Conservation (phyloP, 2,113 vertebrate genomes). For the Genyomyrus donnyi region DNA sequence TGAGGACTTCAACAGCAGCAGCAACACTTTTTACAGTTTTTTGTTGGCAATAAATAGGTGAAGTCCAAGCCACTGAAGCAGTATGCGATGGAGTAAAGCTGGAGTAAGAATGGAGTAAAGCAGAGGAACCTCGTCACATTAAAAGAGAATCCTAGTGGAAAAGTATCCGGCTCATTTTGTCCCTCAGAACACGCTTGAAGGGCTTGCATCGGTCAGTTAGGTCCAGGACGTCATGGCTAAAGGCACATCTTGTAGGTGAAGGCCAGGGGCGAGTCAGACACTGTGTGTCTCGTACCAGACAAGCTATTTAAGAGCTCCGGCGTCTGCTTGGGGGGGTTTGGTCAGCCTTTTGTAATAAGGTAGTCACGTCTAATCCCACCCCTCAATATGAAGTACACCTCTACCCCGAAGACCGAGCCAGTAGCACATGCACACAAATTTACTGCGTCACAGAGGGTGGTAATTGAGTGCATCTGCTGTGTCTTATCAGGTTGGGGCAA, state of each 20-base stretch:
- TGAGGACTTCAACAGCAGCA: neutral
- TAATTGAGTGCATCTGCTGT: conserved; percentile 21
- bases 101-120: neutral
- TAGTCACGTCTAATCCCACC: conserved; percentile 22
- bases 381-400: conserved; percentile 17
- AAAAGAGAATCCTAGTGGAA: neutral
- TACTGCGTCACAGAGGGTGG: conserved; percentile 15
- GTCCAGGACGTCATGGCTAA: neutral
- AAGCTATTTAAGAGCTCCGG: conserved; percentile 20
- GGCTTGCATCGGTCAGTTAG: neutral
- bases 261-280: conserved; percentile 4
- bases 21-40: neutral
- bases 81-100: neutral
- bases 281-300: neutral
- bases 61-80: neutral
- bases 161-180: neutral
- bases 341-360: conserved; percentile 16
- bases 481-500: conserved; percentile 5
- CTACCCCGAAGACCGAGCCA: conserved; percentile 16
- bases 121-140: neutral
- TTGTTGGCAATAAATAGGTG: neutral
- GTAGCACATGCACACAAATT: conserved; percentile 22
- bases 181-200: neutral
- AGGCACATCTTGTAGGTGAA: neutral
- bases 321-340: neutral